Percentiles rank a stretch among this genome's conserved stretches.
Conservation (phyloP, 2,888 invertebrate species). For the Platycheirus rosarum region DNA sequence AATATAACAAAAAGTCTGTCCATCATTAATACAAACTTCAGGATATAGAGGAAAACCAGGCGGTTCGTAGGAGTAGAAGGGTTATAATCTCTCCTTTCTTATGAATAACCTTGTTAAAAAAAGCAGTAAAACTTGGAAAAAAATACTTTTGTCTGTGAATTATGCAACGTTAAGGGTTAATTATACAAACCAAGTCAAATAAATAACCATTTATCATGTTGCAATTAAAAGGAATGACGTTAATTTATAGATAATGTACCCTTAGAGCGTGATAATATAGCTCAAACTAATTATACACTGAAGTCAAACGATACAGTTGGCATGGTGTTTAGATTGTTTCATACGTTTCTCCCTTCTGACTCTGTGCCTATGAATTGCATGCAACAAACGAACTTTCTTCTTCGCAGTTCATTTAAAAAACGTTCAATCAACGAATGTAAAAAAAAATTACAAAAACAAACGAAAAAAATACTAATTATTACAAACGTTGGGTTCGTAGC, state of each 20-base stretch:
- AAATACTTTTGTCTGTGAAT: too few relatives aligned
- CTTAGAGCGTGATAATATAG: neutral
- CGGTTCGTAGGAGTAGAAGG: too few relatives aligned
- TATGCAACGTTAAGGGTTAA: too few relatives aligned
- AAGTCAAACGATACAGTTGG: neutral
- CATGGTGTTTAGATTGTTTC: neutral
- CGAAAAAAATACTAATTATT: conserved; percentile 54
- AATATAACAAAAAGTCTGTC: too few relatives aligned
- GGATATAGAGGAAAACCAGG: too few relatives aligned
- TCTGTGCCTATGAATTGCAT: conserved; percentile 23
- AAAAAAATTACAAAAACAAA: conserved; percentile 6
- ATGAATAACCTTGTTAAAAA: too few relatives aligned
- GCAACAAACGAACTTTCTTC: conserved; percentile 45
- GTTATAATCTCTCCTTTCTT: too few relatives aligned
- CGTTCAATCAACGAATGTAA: conserved; percentile 27
- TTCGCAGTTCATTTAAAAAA: conserved; percentile 63
- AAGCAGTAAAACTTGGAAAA: too few relatives aligned
- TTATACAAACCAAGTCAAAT: too few relatives aligned
- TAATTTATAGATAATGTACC: too few relatives aligned
- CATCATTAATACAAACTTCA: too few relatives aligned
- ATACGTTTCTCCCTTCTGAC: neutral
- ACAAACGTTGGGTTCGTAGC: conserved; percentile 30
- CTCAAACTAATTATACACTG: neutral
- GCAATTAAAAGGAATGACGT: too few relatives aligned
- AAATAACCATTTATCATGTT: neutral